Base-by-base conservation (phyloP, 2,797 vertebrate genomes). In the Myripristis jacobus region DNA sequence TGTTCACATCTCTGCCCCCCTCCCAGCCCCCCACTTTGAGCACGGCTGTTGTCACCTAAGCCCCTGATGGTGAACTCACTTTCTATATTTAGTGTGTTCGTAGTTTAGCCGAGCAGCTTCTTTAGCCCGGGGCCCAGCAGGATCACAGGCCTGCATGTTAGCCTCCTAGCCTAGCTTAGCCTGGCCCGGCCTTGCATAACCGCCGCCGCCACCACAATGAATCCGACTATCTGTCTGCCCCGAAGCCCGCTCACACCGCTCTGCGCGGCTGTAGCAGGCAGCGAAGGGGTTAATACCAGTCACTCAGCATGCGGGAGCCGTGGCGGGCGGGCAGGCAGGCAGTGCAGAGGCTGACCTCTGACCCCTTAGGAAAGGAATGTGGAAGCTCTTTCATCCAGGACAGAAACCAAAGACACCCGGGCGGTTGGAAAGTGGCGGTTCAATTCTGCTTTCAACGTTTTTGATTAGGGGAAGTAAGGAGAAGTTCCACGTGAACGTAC, bases 351-450 rank as follows among this genome's bases (percentile, higher is more conserved):
- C 72, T 92, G 92, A 93, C 91, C 93, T 91, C 87, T 94, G 92
- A 94, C 92, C 92, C 79, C 41, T 21, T 67, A 90, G 90, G 86
- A 91, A 91, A 94, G 93, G 93, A 94, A 94, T 94, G 93, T 93
- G 92, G 92, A 94, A 94, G 91, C 92, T 91, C 92, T 94, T 94
- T 94, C 91, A 94, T 94, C 93, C 92, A 84, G 84, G 91, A 93
- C 91, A 92, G 92, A 92, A 93, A 93, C 87, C 87, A 92, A 90
- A 92, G 89, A 89, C 92, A 92, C 87, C 87, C 89, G 60, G 89
- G 87, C 87, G 51, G 79, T 87, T 88, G 79, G 85, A 87, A 82
- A 88, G 85, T 81, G 87, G 89, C 83, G 67, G 85, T 82, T 91
- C 81, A 83, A 78, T 82, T 88, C 89, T 85, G 82, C 86, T 68